Conservation (phyloP, 2,888 invertebrate species). For the Ptilodon capucinus region DNA sequence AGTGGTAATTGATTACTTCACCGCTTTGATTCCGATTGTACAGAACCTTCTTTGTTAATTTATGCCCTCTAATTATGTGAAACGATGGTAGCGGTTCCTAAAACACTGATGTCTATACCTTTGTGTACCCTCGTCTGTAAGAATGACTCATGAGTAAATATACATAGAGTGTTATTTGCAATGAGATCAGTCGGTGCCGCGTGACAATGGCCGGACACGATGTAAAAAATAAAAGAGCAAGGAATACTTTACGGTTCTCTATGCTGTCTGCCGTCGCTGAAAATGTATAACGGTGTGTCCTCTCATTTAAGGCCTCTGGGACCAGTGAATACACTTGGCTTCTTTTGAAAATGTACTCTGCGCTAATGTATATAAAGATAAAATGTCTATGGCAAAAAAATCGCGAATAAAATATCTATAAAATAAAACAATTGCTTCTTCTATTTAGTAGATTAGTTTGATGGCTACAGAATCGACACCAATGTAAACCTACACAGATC, state of each 20-base stretch:
- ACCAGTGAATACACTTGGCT: too few relatives aligned
- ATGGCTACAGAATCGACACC: too few relatives aligned
- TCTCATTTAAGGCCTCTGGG: too few relatives aligned
- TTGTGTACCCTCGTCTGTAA: slow-evolving; percentile 4
- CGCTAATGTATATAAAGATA: too few relatives aligned
- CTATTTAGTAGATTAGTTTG: too few relatives aligned
- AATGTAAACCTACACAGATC: too few relatives aligned
- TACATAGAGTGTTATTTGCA: slow-evolving; percentile 1
- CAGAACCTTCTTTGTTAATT: slow-evolving; percentile 7
- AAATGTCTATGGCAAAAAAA: too few relatives aligned
- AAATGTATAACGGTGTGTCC: too few relatives aligned
- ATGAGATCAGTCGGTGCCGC: neutral
- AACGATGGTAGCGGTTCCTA: slow-evolving; percentile 17
- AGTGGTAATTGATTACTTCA: slow-evolving; percentile 37
- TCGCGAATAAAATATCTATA: too few relatives aligned
- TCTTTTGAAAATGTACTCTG: too few relatives aligned
- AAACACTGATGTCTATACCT: slow-evolving; percentile 12
- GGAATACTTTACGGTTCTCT: neutral
- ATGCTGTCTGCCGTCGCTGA: neutral
- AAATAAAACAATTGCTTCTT: too few relatives aligned
- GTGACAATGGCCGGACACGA: neutral
- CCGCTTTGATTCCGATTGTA: slow-evolving; percentile 6
- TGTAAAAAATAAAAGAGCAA: neutral
- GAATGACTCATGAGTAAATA: neutral
- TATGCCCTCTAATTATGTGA: slow-evolving; percentile 19